These are phyloP conservation scores for Narcine bancroftii DNA, from an alignment of 2,113 vertebrate genomes.

Conservation along the genomic window DNA sequence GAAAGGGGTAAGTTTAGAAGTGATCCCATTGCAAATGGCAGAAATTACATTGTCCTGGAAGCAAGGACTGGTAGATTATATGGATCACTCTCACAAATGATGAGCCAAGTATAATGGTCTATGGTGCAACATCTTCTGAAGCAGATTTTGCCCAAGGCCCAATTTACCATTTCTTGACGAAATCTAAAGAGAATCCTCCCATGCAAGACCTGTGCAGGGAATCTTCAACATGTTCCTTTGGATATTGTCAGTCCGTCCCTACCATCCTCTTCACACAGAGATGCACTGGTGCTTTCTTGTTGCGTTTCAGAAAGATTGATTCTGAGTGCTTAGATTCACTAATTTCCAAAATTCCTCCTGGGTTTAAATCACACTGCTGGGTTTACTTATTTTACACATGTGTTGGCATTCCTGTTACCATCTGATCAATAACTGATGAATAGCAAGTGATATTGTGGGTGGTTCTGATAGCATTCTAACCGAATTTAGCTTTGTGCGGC, in stretches of 20 bases:
- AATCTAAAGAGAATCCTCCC: not conserved
- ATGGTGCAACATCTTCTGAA: not conserved
- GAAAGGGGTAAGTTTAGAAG: too few species aligned
- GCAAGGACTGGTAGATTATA: not conserved
- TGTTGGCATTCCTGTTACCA: not conserved
- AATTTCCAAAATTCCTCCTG: not conserved
- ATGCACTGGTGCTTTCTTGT: not conserved
- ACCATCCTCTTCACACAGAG: not conserved
- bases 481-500: not conserved
- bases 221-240: not conserved
- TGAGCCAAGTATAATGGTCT: not conserved
- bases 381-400: not conserved
- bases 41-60: not conserved
- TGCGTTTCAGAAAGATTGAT: not conserved
- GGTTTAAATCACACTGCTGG: not conserved
- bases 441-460: not conserved
- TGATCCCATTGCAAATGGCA: too few species aligned
- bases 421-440: not conserved
- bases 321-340: not conserved
- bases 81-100: not conserved
- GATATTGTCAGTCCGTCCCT: not conserved
- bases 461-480: not conserved
- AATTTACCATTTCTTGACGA: not conserved
- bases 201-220: not conserved
- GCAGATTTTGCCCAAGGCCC: not conserved